Evolutionary conservation across 2,888 invertebrate species (phyloP), one percentile per base, ranked within the genome.

Genomic region (Cecidostiba fungosa): DNA sequence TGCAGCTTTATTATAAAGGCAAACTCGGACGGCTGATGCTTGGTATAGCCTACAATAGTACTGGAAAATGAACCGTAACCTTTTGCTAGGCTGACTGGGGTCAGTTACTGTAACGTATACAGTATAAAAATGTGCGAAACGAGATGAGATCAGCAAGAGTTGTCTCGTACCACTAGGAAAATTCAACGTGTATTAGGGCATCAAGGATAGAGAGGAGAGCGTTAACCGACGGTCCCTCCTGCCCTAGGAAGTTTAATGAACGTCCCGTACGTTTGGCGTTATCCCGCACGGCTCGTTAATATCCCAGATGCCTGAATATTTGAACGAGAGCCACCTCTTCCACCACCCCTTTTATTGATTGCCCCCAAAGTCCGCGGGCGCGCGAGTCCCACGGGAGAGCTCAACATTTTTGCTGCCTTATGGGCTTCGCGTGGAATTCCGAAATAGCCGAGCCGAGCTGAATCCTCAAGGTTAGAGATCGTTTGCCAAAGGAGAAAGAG

Each of bases 291-390:
- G 36, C 12, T 84, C 78, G 79, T 62, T 79, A 84, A 80, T 80
- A 85, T 80, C 70, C 69, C 50, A 85, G 69, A 81, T 81, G 62
- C 73, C 50, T 77, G 77, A 80, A 85, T 85, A 82, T 82, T 85
- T 85, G 62, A 77, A 39, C 26, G 29, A 12, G n/a, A 12, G n/a
- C 72, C 72, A 26, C 16, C 19, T 19, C 14, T 4, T 19, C 19
- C 70, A 0, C 32, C 69, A 14, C 69, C 32, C 69, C 32, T 19
- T 79, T 73, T 79, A 84, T 74, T 84, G 84, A 84, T 79, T 84
- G 72, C n/a, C 19, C 50, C 12, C 39, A 5, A 62, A 77, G 80
- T 43, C 69, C 76, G 62, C 66, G 19, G 43, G 69, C 69, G 69
- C n/a, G 8, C 32, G 1, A 39, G 70, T 79, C 79, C 79, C 66